Base-by-base conservation (phyloP, 1,140 invertebrate species). In the Drosophila repletoides region DNA sequence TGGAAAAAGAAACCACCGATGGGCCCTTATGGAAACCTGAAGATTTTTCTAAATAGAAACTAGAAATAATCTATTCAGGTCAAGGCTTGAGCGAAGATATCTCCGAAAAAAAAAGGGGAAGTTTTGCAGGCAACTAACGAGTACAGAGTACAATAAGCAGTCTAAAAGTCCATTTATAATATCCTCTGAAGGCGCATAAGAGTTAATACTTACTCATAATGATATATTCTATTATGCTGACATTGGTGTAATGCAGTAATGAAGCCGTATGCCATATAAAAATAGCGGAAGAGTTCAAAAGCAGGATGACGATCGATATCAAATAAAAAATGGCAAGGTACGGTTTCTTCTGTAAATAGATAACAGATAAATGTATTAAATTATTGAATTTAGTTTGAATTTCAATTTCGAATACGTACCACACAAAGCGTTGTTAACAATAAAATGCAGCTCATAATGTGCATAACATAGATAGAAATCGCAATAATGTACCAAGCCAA, bases 141-240 rank as follows among this genome's bases (percentile, higher is more conserved):
- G n/a, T n/a, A n/a, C n/a, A n/a, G n/a, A n/a, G n/a, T n/a, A n/a
- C n/a, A n/a, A n/a, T n/a, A n/a, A n/a, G n/a, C n/a, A n/a, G n/a
- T n/a, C n/a, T n/a, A n/a, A n/a, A n/a, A n/a, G n/a, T n/a, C n/a
- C n/a, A n/a, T n/a, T n/a, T n/a, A n/a, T n/a, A n/a, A n/a, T n/a
- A n/a, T n/a, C n/a, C n/a, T n/a, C n/a, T n/a, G n/a, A n/a, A n/a
- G n/a, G n/a, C n/a, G n/a, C 10, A 17, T 14, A 15, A 22, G n/a
- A n/a, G n/a, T n/a, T n/a, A n/a, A n/a, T n/a, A 38, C 33, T 53
- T 15, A 53, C 33, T 1, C 5, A 53, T 5, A 7, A 53, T 38
- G 2, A 51, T 19, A 51, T 51, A 51, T 17, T 36, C 48, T 15
- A 24, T 9, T 2, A 36, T 3, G 5, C 7, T 22, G 1, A 10